Conservation (phyloP, 1,140 invertebrate genomes). For the Drosophila sulfurigaster region DNA sequence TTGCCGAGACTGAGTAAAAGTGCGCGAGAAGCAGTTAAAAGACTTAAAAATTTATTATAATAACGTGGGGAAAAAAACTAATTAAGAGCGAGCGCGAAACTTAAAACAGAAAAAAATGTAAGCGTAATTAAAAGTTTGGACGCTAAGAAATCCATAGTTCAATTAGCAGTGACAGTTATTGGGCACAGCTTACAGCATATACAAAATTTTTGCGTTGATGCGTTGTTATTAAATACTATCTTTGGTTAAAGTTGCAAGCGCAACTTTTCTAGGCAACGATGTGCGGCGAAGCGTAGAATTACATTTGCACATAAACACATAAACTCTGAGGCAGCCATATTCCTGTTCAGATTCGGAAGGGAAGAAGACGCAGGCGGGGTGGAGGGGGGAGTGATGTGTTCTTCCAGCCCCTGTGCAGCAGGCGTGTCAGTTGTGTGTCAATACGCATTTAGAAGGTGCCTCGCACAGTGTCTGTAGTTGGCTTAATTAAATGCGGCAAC, state of each 20-base stretch:
- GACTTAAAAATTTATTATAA: background rate
- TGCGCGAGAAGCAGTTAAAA: background rate
- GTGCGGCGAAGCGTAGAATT: slow-evolving; percentile 3
- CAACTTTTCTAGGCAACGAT: background rate
- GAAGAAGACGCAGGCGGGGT: background rate
- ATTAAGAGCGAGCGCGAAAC: background rate
- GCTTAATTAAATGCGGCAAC: slow-evolving; percentile 70
- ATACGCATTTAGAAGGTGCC: slow-evolving; percentile 55
- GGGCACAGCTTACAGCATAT: background rate
- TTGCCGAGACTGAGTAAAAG: background rate
- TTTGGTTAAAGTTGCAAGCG: background rate
- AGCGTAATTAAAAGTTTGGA: slow-evolving; percentile 17
- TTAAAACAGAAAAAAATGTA: background rate
- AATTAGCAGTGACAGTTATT: slow-evolving; percentile 8
- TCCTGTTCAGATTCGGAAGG: too few species aligned
- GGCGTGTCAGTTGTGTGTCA: slow-evolving; percentile 66
- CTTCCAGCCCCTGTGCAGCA: slow-evolving; percentile 19
- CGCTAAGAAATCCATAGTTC: slow-evolving; percentile 1
- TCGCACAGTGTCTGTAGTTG: slow-evolving; percentile 27
- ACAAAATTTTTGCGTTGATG: background rate
- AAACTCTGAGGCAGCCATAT: background rate
- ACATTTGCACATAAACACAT: background rate
- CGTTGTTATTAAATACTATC: background rate
- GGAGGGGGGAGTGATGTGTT: slow-evolving; percentile 8
- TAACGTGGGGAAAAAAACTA: background rate